Conservation (phyloP, 1,140 invertebrate species). For the Limonius californicus region DNA sequence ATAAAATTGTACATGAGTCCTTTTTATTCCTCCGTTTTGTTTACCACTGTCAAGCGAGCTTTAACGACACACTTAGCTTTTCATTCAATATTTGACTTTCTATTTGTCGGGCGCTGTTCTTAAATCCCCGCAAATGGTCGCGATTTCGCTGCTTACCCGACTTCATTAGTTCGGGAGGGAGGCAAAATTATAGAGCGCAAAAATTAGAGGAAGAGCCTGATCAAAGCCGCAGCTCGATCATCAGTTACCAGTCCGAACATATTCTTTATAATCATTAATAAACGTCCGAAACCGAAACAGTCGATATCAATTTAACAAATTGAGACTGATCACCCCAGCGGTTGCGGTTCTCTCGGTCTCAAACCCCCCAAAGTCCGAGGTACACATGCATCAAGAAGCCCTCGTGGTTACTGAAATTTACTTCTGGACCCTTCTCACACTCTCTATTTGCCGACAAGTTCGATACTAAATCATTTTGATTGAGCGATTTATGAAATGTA, state of each 20-base stretch:
- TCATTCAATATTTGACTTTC: constrained; percentile 11
- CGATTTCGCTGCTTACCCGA: too few relatives aligned
- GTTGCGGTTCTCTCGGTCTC: constrained; percentile 9
- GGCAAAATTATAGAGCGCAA: too few relatives aligned
- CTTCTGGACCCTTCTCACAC: too few relatives aligned
- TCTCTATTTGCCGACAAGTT: too few relatives aligned
- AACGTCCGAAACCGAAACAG: constrained; percentile 24
- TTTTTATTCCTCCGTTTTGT: constrained; percentile 5
- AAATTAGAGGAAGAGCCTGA: too few relatives aligned
- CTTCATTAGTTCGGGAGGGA: too few relatives aligned
- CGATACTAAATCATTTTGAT: too few relatives aligned
- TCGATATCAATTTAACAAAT: constrained; percentile 36
- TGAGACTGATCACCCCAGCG: constrained; percentile 26
- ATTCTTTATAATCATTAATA: constrained; percentile 24
- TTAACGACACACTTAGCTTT: constrained; percentile 8
- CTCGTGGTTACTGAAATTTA: neutral
- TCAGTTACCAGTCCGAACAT: neutral
- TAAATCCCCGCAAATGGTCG: too few relatives aligned
- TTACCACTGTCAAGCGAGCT: neutral
- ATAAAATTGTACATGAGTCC: constrained; percentile 6
- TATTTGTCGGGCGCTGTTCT: neutral
- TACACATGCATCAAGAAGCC: neutral
- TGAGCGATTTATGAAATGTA: too few relatives aligned
- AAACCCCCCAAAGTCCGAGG: neutral
- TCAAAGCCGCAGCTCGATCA: neutral